A percentile compares a stretch with the other conserved stretches of the same genome.
Conservation (phyloP, 2,113 vertebrate genomes). For the Hypocryptadius cinnamomeus region DNA sequence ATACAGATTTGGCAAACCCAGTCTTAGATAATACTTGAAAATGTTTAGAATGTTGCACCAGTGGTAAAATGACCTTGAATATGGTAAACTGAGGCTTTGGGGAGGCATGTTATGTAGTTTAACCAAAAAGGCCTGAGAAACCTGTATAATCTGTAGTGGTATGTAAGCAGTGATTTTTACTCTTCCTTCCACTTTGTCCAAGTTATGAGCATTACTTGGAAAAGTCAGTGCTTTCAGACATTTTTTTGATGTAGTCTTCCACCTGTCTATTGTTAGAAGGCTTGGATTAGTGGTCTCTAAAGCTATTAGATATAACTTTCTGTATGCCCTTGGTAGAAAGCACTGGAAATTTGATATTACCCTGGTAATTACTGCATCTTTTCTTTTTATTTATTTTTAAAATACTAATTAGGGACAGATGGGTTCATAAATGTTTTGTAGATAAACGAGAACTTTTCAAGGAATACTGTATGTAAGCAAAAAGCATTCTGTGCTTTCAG, state of each 20-base stretch:
- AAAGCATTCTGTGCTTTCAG: background rate
- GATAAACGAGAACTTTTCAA: background rate
- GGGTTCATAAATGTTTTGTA: background rate
- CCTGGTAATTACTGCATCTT: background rate
- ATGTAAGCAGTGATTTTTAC: background rate
- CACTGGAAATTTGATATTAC: background rate
- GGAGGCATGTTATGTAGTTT: background rate
- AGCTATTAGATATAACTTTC: background rate
- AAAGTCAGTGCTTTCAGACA: background rate
- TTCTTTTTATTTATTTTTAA: background rate
- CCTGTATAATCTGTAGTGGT: background rate
- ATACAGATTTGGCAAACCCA: slow-evolving; percentile 44
- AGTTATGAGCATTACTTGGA: background rate
- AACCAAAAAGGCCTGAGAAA: background rate
- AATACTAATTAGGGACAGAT: background rate
- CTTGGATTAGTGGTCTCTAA: background rate
- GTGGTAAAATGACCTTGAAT: slow-evolving; percentile 67
- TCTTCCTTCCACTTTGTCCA: background rate
- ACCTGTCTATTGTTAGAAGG: background rate
- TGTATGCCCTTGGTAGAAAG: background rate
- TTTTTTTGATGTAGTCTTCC: background rate
- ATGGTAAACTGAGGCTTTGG: background rate
- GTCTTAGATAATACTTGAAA: slow-evolving; percentile 5
- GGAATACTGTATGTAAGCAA: background rate
- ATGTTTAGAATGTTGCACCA: background rate